Percentiles rank a stretch among this genome's conserved stretches.
These are phyloP conservation scores for Nephotettix cincticeps DNA, from an alignment of 1,140 invertebrate species.

Conservation along the genomic window DNA sequence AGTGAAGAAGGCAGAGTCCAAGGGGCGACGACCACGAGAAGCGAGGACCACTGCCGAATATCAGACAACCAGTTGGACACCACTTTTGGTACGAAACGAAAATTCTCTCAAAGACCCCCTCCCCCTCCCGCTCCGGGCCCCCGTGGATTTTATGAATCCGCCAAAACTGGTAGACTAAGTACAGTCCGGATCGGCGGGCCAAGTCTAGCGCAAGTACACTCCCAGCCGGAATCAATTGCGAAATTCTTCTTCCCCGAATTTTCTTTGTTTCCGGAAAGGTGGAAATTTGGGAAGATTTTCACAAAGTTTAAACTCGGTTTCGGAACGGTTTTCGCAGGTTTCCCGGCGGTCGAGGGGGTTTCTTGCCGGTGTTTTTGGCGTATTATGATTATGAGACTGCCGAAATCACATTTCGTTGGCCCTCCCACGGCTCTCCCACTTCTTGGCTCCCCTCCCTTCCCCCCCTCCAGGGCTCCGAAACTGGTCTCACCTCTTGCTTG, in stretches of 20 bases:
- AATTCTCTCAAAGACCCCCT: slow-evolving; percentile 2
- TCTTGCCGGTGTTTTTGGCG: not conserved
- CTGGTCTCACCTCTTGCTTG: not conserved
- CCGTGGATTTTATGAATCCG: slow-evolving; percentile 15
- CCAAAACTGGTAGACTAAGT: slow-evolving; percentile 17
- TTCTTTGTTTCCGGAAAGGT: not conserved
- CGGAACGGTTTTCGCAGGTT: too few relatives aligned
- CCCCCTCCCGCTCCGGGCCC: not conserved
- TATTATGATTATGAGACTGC: not conserved
- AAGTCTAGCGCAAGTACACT: slow-evolving; percentile 5
- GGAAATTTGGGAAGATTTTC: too few relatives aligned
- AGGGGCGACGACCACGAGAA: too few relatives aligned
- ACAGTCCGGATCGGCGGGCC: slow-evolving; percentile 5
- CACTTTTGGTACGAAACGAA: not conserved
- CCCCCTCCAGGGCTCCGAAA: not conserved
- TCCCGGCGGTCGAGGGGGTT: too few relatives aligned
- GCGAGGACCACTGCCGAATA: too few relatives aligned
- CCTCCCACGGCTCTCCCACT: slow-evolving; percentile 10
- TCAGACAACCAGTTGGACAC: not conserved
- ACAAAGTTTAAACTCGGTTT: too few relatives aligned
- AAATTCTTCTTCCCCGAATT: not conserved
- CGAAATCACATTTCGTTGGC: not conserved
- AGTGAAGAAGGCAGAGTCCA: not conserved
- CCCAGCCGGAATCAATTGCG: not conserved
- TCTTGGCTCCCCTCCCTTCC: not conserved